Base-by-base conservation (phyloP, 2,797 vertebrate genomes). In the Gadopsis bispinosus region DNA sequence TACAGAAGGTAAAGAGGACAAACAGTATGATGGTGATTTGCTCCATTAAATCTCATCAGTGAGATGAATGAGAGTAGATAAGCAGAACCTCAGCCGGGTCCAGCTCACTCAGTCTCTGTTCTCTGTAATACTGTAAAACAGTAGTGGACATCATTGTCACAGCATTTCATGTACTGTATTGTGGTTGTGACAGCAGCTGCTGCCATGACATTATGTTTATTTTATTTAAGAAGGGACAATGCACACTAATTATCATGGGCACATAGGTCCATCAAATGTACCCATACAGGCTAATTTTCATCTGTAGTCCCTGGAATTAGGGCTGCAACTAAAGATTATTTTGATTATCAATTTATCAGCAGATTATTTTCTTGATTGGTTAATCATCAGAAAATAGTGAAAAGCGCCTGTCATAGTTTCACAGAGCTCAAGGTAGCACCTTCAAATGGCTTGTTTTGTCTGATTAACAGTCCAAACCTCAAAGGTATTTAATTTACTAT, bases 21-120 rank as follows among this genome's bases (percentile, higher is more conserved):
- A 68, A 65, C 50, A 77, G 63, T 50, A 50, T 67, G 29, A 60
- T 64, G 55, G 6, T 77, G 69, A 80, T 63, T 55, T 51, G 43
- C 60, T 85, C 35, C 26, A 56, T 73, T 78, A 75, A 83, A 91
- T 89, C 83, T 79, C 80, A 81, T 91, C 87, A 91, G 66, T 69
- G 74, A 76, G 81, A 74, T 74, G 68, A 81, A 65, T 41, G 66
- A 73, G 69, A 22, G 43, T 22, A 81, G 86, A 93, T 86, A 86
- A 89, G 69, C 55, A 70, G 73, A 70, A 80, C 71, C 71, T 82
- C 55, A 67, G 26, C 11, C 47, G 26, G 19, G 20, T 81, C 54
- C 61, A 10, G 33, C 69, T 78, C 73, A 66, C 37, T 75, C 69
- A 69, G 11, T 39, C 31, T 51, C 31, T 69, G 11, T 48, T 69